A percentile compares a stretch with the other conserved stretches of the same genome.
These are phyloP conservation scores for Omphaloscelis lunosa DNA, from an alignment of 2,888 invertebrate genomes.

Conservation along the genomic window DNA sequence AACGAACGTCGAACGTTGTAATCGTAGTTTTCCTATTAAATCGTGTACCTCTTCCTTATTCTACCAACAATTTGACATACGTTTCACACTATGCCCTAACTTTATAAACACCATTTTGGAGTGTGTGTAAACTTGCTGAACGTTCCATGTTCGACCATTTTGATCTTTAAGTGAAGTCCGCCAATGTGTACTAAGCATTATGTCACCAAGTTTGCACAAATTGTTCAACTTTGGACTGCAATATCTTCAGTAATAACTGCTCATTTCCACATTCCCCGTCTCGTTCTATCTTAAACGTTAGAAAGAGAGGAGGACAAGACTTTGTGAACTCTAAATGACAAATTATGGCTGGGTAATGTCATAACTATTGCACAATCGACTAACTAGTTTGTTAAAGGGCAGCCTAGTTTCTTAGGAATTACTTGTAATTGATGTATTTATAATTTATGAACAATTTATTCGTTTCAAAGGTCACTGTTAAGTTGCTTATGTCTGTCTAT, in stretches of 20 bases:
- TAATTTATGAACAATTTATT: conserved; percentile 40
- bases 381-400: conserved; percentile 56
- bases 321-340: conserved; percentile 55
- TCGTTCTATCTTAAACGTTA: conserved; percentile 9
- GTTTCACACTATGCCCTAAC: conserved; percentile 25
- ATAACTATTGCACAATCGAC: conserved; percentile 56
- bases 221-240: conserved; percentile 58
- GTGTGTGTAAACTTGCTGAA: conserved; percentile 32
- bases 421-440: conserved; percentile 58
- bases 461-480: conserved; percentile 35
- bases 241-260: conserved; percentile 49
- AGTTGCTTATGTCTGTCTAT: not conserved
- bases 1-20: not conserved
- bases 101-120: conserved; percentile 15
- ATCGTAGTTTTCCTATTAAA: not conserved
- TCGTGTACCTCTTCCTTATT: not conserved
- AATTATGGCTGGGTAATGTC: conserved; percentile 55
- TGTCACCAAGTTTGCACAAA: conserved; percentile 54
- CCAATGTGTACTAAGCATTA: conserved; percentile 50
- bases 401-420: conserved; percentile 44
- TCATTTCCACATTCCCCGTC: conserved; percentile 30
- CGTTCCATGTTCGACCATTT: conserved; percentile 13
- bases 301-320: conserved; percentile 17
- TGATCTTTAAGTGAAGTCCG: conserved; percentile 14
- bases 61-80: conserved; percentile 7